Evolutionary conservation across 2,797 vertebrate genomes (phyloP), one percentile per base, ranked within the genome.

Genomic region (Gephyroberyx darwinii): DNA sequence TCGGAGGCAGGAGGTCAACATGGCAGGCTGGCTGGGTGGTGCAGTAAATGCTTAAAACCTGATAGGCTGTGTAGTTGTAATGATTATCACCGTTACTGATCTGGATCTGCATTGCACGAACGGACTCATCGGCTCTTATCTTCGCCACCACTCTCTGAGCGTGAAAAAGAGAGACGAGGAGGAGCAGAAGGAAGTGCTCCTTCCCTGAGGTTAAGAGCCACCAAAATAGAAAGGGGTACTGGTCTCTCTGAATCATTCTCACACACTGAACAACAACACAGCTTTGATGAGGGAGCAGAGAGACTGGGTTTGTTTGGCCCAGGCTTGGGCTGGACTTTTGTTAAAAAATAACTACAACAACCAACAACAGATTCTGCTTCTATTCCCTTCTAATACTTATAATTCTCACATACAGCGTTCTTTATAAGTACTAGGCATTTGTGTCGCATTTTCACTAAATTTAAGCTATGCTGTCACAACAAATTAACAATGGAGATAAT

Each of bases 201-300:
- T 81, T 88, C 69, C 78, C 82, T 8, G 56, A 83, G 83, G 76
- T 86, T 26, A 74, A 85, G 51, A 71, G 72, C 58, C 75, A 84
- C 85, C 47, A 71, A 89, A 90, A 90, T 89, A 92, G 81, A 86
- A 84, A 82, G 20, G 69, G 79, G 89, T 91, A 92, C 82, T 89
- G 77, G 74, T 86, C 59, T 45, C 77, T 82, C 76, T 73, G 71
- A 84, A 77, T 88, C 60, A 66, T 60, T 55, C 69, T 84, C 50
- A 65, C 77, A 84, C 65, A 80, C 39, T 10, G 50, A 84, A 78
- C 67, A 86, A 86, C 79, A 78, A 64, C 52, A 69, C 37, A 2
- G 61, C 61, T 60, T 77, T 62, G 66, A 64, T 74, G 48, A 74
- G 51, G 30, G 51, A 76, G 75, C 51, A 62, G 66, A 72, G 41